phyloP scores from a whole-genome alignment of 2,888 invertebrate species.

The Notodonta dromedarius region DNA sequence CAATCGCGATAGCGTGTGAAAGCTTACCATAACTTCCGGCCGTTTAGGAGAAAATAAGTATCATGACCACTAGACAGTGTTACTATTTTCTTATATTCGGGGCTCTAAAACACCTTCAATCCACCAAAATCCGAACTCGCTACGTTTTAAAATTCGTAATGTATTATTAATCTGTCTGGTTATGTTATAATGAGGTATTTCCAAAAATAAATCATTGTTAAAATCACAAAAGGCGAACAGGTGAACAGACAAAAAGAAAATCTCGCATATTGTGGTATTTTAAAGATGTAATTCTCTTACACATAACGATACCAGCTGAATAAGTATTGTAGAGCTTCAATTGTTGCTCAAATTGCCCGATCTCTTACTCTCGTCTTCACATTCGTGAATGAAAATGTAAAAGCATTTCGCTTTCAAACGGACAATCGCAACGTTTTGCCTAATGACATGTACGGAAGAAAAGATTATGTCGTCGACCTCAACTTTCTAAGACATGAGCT shows the following conservation, averaged over 20 bases:
- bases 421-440: conserved; percentile 53
- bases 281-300: conserved; percentile 14
- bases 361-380: conserved; percentile 44
- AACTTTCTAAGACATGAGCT: conserved; percentile 63
- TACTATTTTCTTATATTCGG: too few relatives aligned
- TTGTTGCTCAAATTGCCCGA: conserved; percentile 47
- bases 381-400: conserved; percentile 46
- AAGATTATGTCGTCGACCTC: conserved; percentile 60
- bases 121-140: background rate
- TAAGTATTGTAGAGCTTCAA: conserved; percentile 36
- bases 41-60: too few relatives aligned
- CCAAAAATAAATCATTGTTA: conserved; percentile 19
- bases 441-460: conserved; percentile 58
- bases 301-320: conserved; percentile 29
- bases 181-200: background rate
- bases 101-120: too few relatives aligned
- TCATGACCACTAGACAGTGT: too few relatives aligned
- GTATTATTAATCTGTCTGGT: background rate
- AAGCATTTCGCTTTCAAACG: conserved; percentile 58
- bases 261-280: conserved; percentile 19
- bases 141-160: background rate
- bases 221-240: conserved; percentile 15
- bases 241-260: conserved; percentile 28
- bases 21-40: too few relatives aligned
- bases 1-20: too few relatives aligned